A percentile compares a stretch with the other conserved stretches of the same genome.
Evolutionary conservation across 2,888 invertebrate genomes (phyloP).

Genomic region (Spilarctia lutea): DNA sequence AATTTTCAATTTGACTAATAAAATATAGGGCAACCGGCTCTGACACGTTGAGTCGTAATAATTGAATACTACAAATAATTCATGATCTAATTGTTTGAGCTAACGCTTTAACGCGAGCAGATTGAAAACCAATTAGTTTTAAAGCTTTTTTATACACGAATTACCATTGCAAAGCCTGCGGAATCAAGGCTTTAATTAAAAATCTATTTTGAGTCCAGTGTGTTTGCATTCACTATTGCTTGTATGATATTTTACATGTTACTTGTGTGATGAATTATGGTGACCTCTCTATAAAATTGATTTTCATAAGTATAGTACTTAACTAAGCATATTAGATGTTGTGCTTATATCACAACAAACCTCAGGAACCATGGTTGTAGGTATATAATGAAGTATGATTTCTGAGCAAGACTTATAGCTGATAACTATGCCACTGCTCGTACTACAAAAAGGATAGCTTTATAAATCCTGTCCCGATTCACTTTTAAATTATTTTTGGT

Average conservation of each 20-base stretch:
- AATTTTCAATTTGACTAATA: not conserved
- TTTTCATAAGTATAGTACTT: not conserved
- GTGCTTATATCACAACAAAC: no score
- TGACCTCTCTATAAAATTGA: not conserved
- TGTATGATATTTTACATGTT: not conserved
- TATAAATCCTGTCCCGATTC: no score
- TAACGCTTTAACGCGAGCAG: not conserved
- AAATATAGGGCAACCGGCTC: not conserved
- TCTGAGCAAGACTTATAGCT: not conserved
- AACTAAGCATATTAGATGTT: no score
- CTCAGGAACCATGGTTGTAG: not conserved
- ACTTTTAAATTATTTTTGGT: not conserved
- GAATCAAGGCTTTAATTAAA: slow-evolving; percentile 5
- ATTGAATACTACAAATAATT: not conserved
- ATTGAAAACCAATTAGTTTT: slow-evolving; percentile 13
- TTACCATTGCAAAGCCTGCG: not conserved
- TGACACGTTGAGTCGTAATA: not conserved
- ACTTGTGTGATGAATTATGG: not conserved
- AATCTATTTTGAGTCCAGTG: not conserved
- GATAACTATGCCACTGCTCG: not conserved
- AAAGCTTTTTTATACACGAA: not conserved
- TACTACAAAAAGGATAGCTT: not conserved
- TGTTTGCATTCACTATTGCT: not conserved
- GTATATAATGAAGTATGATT: not conserved
- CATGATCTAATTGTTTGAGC: not conserved